Conservation (phyloP, 2,113 vertebrate species). For the Hymenochirus boettgeri region DNA sequence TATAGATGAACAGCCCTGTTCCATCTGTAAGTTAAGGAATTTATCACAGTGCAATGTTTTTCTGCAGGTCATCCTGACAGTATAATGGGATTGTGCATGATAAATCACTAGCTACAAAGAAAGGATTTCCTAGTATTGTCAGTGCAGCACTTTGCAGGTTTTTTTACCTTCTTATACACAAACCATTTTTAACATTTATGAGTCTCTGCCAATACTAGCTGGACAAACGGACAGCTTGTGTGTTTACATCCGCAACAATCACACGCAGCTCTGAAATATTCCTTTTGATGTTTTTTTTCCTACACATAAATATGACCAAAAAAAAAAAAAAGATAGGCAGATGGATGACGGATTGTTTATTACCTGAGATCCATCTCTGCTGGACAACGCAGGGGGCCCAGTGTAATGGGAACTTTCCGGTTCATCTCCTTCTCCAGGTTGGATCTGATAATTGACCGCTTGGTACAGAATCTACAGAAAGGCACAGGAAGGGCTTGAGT, state of each 20-base stretch:
- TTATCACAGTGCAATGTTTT: too few relatives aligned
- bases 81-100: too few relatives aligned
- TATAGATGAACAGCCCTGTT: too few relatives aligned
- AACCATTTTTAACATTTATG: slow-evolving; percentile 8
- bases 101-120: too few relatives aligned
- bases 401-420: slow-evolving; percentile 42
- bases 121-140: too few relatives aligned
- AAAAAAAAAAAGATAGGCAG: neutral
- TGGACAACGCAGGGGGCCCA: slow-evolving; percentile 34
- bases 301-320: neutral
- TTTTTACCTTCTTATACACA: slow-evolving; percentile 5
- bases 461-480: slow-evolving; percentile 80
- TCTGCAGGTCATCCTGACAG: too few relatives aligned
- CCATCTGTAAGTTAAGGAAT: too few relatives aligned
- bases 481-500: neutral
- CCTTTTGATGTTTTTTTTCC: slow-evolving; percentile 11
- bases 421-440: slow-evolving; percentile 57
- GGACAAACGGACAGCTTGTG: neutral
- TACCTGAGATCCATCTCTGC: slow-evolving; percentile 62
- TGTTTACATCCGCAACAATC: neutral
- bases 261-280: neutral
- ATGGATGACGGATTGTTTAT: slow-evolving; percentile 15
- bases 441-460: slow-evolving; percentile 82
- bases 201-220: neutral
- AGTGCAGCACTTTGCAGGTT: too few relatives aligned